phyloP scores from a whole-genome alignment of 2,888 invertebrate genomes.

The Eudemis profundana region DNA sequence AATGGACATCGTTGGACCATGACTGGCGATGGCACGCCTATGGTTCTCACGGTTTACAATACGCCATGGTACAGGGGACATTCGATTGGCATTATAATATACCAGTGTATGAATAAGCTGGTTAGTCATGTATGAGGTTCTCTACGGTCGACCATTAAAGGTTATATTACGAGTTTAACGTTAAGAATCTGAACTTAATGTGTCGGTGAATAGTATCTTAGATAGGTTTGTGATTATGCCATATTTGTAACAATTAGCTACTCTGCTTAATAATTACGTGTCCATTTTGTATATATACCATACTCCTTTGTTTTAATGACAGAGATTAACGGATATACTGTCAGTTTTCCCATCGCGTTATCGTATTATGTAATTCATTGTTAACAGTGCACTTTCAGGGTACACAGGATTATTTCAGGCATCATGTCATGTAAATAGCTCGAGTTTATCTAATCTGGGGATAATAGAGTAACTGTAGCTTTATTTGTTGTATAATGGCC shows the following conservation, averaged over 20 bases:
- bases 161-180: slow-evolving; percentile 17
- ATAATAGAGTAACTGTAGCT: slow-evolving; percentile 48
- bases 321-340: neutral
- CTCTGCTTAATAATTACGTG: neutral
- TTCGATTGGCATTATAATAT: slow-evolving; percentile 38
- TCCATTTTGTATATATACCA: no score
- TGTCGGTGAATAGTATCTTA: no score
- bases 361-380: slow-evolving; percentile 11
- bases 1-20: slow-evolving; percentile 55
- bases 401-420: slow-evolving; percentile 21
- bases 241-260: slow-evolving; percentile 9
- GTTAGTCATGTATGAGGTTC: slow-evolving; percentile 11
- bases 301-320: neutral
- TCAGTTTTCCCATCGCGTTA: neutral
- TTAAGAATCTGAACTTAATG: neutral
- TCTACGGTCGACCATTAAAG: slow-evolving; percentile 15
- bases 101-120: slow-evolving; percentile 4
- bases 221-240: no score
- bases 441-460: slow-evolving; percentile 49
- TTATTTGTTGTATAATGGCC: slow-evolving; percentile 52
- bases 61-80: slow-evolving; percentile 18
- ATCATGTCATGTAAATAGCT: slow-evolving; percentile 13
- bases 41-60: slow-evolving; percentile 59
- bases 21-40: slow-evolving; percentile 54
- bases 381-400: slow-evolving; percentile 18